Evolutionary conservation across 2,888 invertebrate genomes (phyloP), one percentile per base, ranked within the genome.

Genomic region (Alviniconcha strummeri): DNA sequence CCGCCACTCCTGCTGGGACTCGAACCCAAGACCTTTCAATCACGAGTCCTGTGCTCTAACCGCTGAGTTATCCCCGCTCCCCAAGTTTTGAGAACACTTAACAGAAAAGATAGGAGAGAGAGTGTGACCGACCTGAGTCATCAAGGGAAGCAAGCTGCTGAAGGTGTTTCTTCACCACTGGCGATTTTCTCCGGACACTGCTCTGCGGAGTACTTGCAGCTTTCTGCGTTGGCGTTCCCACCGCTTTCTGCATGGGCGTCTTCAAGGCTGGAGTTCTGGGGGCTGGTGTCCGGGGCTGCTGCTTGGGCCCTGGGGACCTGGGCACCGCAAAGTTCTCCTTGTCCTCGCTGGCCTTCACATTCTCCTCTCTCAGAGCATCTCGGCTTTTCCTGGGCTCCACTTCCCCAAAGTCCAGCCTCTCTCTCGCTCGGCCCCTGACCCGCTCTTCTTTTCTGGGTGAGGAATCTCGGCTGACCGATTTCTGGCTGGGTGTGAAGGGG

Each of bases 381-480:
- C 83, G 83, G 36, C 84, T 77, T 67, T 52, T 78, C 64, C 78
- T 64, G 15, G n/a, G 88, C 82, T 57, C 67, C 15, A 72, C 17
- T 9, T 87, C 88, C 11, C 88, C 88, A 84, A 91, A 91, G 69
- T 88, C 87, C 9, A 91, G 87, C 82, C 89, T 88, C 82, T 91
- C 90, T 83, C 90, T 83, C 0, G 90, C 90, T 5, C 89, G 86
- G 57, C 89, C 88, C 82, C 87, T 88, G 19, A 84, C 84, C 4
- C 84, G 75, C 74, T 84, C 84, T 15, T 52, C 64, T 57, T 71
- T 71, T 54, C 77, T 60, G 57, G 71, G 67, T 17, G 84, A 77
- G 60, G 11, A 11, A 54, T 67, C 80, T 52, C 17, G 67, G 54
- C 60, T 71, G 76, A 52, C 55, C 52, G 71, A 36, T 64, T 67